These are phyloP conservation scores for Caenorhabditis sp. DNA, from an alignment of 2,888 invertebrate species.

Conservation along the genomic window DNA sequence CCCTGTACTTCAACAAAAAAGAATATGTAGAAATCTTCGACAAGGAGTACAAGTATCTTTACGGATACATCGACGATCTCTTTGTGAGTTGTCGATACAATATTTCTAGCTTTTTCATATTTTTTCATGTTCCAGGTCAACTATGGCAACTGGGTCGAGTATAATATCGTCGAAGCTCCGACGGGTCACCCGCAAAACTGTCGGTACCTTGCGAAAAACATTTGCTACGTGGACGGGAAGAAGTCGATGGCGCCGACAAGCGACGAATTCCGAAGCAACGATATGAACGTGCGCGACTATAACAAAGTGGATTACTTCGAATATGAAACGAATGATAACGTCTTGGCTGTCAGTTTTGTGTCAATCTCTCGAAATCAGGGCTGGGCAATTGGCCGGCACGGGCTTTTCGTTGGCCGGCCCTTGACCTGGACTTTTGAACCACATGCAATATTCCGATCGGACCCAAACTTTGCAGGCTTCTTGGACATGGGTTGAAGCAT, in stretches of 20 bases:
- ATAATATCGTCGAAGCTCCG: background rate
- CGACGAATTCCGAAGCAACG: constrained; percentile 10
- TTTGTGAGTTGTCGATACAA: constrained; percentile 19
- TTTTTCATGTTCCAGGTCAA: background rate
- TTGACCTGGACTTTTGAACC: too few relatives aligned
- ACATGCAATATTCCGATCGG: too few relatives aligned
- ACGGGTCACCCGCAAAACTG: constrained; percentile 11
- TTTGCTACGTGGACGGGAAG: constrained; percentile 13
- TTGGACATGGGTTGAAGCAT: too few relatives aligned
- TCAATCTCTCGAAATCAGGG: background rate
- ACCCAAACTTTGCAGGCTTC: too few relatives aligned
- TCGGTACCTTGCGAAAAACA: background rate
- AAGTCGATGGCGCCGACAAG: constrained; percentile 15
- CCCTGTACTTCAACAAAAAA: background rate
- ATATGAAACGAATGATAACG: background rate
- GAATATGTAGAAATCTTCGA: constrained; percentile 25
- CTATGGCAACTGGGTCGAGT: constrained; percentile 24
- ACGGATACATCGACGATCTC: constrained; percentile 13
- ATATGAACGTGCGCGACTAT: constrained; percentile 17
- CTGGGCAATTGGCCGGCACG: too few relatives aligned
- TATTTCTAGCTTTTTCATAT: background rate
- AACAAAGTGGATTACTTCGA: constrained; percentile 31
- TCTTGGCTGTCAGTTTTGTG: background rate
- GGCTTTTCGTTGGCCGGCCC: too few relatives aligned
- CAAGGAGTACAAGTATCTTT: constrained; percentile 12